Base-by-base conservation (phyloP, 2,797 vertebrate genomes). In the Melanotaenia nigrans region DNA sequence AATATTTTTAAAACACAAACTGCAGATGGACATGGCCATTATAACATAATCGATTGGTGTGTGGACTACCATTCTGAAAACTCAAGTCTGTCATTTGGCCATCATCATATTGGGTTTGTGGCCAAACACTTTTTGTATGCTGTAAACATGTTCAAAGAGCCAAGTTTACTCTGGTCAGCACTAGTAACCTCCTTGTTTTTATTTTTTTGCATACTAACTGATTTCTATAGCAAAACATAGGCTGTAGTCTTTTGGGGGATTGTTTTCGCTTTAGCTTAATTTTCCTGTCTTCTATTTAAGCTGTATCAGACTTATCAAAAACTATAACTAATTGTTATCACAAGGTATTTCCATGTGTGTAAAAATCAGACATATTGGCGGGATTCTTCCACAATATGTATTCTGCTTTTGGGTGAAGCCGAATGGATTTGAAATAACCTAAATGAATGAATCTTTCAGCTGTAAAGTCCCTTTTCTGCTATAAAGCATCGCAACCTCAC, bases 321-420 rank as follows among this genome's bases (percentile, higher is more conserved):
- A 65, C 49, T 30, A 45, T 20, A n/a, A 56, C 5, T 51, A 60
- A 54, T 54, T 25, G 32, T 47, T 28, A 22, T 16, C 25, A 3
- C 63, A 4, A 5, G 12, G 18, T 69, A n/a, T 73, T 60, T 38
- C 7, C 22, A 20, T 72, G 40, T n/a, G 28, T 18, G 54, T 7
- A 24, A 76, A 66, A 60, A 54, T 30, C 0, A 22, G 55, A 35
- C 22, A 40, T 30, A 35, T n/a, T 65, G 54, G 40, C 33, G 4
- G n/a, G 36, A 56, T 8, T 63, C 33, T 40, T 24, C 32, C 18
- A 14, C 38, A 68, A 28, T 28, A 53, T 14, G 6, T 25, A 2
- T 11, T 61, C 11, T 62, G 49, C 59, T 55, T 60, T 25, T 13
- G 60, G 24, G 62, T 12, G 47, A 78, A 68, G 77, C 76, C 67